Evolutionary conservation across 2,888 invertebrate species (phyloP).

Genomic region (Amaurobius ferox): DNA sequence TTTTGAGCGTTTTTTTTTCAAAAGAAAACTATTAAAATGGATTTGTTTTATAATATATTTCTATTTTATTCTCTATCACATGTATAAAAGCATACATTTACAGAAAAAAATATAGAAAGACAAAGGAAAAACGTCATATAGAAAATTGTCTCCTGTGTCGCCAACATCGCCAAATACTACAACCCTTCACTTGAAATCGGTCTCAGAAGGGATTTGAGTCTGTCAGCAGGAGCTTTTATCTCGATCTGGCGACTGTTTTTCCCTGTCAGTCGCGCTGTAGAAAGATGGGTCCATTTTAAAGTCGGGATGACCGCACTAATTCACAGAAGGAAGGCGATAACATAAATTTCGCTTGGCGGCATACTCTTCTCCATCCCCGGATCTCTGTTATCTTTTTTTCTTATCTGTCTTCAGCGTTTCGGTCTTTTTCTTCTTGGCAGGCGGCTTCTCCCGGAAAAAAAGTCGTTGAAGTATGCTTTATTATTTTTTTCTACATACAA

Average conservation of each 20-base stretch:
- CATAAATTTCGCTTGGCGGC: conserved; percentile 53
- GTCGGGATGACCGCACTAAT: conserved; percentile 66
- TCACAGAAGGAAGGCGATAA: conserved; percentile 59
- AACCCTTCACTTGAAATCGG: neutral
- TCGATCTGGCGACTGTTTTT: conserved; percentile 61
- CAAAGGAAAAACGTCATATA: no score
- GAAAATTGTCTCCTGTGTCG: no score
- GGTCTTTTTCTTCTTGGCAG: neutral
- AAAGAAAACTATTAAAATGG: no score
- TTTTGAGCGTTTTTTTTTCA: no score
- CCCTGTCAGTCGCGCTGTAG: conserved; percentile 54
- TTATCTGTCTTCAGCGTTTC: neutral
- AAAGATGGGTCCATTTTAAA: conserved; percentile 68
- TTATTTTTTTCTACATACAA: no score
- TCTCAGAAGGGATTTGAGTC: conserved; percentile 37
- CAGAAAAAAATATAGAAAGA: no score
- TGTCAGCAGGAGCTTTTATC: conserved; percentile 67
- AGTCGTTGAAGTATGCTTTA: neutral
- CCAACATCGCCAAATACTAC: neutral
- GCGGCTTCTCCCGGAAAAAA: neutral
- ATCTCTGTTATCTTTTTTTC: conserved; percentile 26
- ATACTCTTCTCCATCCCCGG: neutral
- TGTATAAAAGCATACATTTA: no score
- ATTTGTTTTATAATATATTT: no score
- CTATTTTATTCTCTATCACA: no score